Percentiles rank a stretch among this genome's conserved stretches.
Conservation (phyloP, 2,888 invertebrate species). For the Nipponacmea schrenckii region DNA sequence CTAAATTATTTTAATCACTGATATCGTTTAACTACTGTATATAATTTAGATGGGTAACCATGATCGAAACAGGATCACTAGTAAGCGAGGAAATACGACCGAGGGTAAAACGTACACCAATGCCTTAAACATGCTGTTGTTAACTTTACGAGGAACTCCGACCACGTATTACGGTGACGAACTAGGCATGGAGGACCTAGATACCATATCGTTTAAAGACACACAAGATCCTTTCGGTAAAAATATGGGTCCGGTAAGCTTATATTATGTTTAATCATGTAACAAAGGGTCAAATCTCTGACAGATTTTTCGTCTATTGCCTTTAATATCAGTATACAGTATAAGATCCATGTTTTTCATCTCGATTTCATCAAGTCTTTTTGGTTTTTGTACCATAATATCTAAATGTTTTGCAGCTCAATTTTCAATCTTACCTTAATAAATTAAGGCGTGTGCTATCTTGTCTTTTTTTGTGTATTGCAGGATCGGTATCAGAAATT, state of each 20-base stretch:
- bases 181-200: slow-evolving; percentile 79
- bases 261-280: too few relatives aligned
- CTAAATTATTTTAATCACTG: too few relatives aligned
- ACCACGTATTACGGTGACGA: slow-evolving; percentile 91
- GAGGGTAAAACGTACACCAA: slow-evolving; percentile 76
- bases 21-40: too few relatives aligned
- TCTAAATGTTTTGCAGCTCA: too few relatives aligned
- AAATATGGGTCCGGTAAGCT: not conserved
- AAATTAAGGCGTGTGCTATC: too few relatives aligned
- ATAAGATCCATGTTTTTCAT: too few relatives aligned
- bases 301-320: too few relatives aligned
- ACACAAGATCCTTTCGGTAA: slow-evolving; percentile 54
- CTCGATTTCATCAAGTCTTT: too few relatives aligned
- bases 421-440: too few relatives aligned
- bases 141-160: slow-evolving; percentile 85
- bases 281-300: too few relatives aligned
- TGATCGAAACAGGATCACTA: slow-evolving; percentile 32
- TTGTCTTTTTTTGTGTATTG: not conserved
- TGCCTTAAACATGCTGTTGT: slow-evolving; percentile 83
- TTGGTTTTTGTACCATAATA: too few relatives aligned
- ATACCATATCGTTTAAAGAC: slow-evolving; percentile 44
- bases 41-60: slow-evolving; percentile 56
- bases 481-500: not conserved
- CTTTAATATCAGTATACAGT: too few relatives aligned
- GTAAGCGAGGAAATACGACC: slow-evolving; percentile 68